Evolutionary conservation across 2,797 vertebrate genomes (phyloP).

Genomic region (Eulemur albifrons): DNA sequence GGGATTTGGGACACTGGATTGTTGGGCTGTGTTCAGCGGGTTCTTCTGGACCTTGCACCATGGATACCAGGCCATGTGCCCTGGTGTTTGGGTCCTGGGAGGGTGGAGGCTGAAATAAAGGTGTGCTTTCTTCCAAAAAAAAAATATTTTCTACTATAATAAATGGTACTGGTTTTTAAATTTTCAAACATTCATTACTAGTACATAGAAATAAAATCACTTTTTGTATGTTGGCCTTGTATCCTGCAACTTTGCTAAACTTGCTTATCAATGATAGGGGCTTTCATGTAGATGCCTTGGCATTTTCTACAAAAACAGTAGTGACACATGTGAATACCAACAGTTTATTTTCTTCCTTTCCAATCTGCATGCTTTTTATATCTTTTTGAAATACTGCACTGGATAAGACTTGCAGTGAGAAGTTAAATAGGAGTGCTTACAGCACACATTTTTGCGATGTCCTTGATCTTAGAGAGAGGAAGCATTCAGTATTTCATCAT

Average conservation of each 20-base stretch:
- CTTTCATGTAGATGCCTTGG: neutral
- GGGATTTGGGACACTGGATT: neutral
- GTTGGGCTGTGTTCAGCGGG: neutral
- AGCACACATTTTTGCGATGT: neutral
- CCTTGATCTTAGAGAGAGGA: neutral
- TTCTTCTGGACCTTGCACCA: neutral
- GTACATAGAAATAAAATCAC: neutral
- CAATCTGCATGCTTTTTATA: neutral
- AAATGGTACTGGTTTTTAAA: neutral
- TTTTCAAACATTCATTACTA: neutral
- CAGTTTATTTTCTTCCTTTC: neutral
- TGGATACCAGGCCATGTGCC: too few species aligned
- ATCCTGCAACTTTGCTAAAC: neutral
- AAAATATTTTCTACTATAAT: neutral
- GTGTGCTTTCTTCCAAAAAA: too few species aligned
- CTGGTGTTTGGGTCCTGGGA: too few species aligned
- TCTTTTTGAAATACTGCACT: neutral
- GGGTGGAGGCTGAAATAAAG: too few species aligned
- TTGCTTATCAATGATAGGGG: neutral
- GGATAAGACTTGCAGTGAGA: neutral
- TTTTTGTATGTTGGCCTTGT: neutral
- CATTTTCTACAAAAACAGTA: neutral
- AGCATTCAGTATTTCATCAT: neutral
- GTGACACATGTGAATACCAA: neutral
- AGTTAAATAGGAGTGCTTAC: neutral